phyloP scores from a whole-genome alignment of 2,888 invertebrate genomes.

The Lysandra bellargus region DNA sequence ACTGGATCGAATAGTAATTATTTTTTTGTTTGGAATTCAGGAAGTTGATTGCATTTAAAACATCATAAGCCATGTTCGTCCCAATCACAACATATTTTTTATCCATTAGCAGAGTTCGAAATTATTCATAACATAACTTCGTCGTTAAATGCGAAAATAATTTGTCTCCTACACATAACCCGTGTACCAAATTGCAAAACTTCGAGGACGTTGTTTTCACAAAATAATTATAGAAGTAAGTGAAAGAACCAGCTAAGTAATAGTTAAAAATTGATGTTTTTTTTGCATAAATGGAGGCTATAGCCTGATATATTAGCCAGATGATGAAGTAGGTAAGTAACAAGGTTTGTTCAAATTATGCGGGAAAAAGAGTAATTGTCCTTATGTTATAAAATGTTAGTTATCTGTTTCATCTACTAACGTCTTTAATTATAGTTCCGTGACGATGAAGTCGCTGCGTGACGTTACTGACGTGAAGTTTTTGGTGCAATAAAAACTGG shows the following conservation, averaged over 20 bases:
- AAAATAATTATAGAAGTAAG: not conserved
- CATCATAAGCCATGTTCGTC: not conserved
- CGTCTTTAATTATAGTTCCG: not conserved
- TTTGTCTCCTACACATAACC: not conserved
- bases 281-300: too few relatives aligned
- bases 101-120: not conserved
- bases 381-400: too few relatives aligned
- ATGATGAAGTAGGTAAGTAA: too few relatives aligned
- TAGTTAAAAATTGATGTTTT: too few relatives aligned
- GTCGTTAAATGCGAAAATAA: not conserved
- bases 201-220: constrained; percentile 3
- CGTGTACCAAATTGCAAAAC: not conserved
- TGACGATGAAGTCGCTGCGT: constrained; percentile 6
- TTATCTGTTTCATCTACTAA: too few relatives aligned
- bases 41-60: not conserved
- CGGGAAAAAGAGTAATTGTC: too few relatives aligned
- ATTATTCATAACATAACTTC: not conserved
- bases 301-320: too few relatives aligned
- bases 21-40: not conserved
- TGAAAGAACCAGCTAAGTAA: too few relatives aligned
- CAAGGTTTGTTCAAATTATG: too few relatives aligned
- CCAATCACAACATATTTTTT: constrained; percentile 1
- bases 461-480: constrained; percentile 7
- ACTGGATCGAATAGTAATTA: too few relatives aligned
- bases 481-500: constrained; percentile 12